Evolutionary conservation across 2,797 vertebrate species (phyloP).

Genomic region (Acipenser transmontanus): DNA sequence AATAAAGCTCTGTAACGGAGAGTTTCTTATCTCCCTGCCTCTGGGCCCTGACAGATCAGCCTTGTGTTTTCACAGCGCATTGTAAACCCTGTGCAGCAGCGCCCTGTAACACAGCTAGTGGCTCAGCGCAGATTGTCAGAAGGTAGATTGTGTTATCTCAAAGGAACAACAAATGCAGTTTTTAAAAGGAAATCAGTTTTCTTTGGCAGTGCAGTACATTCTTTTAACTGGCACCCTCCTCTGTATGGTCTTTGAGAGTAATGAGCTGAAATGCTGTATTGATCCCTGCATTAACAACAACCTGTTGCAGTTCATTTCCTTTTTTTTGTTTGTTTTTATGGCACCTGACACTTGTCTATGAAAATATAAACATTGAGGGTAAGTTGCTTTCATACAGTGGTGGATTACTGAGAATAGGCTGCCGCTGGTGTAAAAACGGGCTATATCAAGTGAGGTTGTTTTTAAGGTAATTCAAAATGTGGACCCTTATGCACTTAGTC

Average conservation of each 20-base stretch:
- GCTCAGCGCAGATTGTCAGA: not conserved
- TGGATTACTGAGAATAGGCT: not conserved
- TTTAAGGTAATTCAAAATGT: too few relatives aligned
- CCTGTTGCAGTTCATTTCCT: not conserved
- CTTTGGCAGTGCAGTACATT: not conserved
- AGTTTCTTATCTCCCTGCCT: too few relatives aligned
- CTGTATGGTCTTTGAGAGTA: not conserved
- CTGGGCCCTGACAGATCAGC: too few relatives aligned
- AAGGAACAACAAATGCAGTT: conserved; percentile 8
- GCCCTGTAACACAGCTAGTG: too few relatives aligned
- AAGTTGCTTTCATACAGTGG: not conserved
- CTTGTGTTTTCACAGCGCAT: too few relatives aligned
- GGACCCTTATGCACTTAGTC: too few relatives aligned
- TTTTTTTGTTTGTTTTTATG: not conserved
- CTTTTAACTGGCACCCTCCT: not conserved
- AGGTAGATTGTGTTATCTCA: conserved; percentile 11
- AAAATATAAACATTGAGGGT: not conserved
- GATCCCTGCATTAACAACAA: not conserved
- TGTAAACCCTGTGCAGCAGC: too few relatives aligned
- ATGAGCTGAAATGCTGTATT: conserved; percentile 1
- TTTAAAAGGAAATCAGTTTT: conserved; percentile 6
- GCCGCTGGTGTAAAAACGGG: not conserved
- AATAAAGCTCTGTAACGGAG: too few relatives aligned
- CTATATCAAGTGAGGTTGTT: too few relatives aligned
- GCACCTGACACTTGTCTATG: not conserved